Percentiles rank a stretch among this genome's conserved stretches.
phyloP scores from a whole-genome alignment of 2,888 invertebrate species.

The Cataglyphis altisquamis region DNA sequence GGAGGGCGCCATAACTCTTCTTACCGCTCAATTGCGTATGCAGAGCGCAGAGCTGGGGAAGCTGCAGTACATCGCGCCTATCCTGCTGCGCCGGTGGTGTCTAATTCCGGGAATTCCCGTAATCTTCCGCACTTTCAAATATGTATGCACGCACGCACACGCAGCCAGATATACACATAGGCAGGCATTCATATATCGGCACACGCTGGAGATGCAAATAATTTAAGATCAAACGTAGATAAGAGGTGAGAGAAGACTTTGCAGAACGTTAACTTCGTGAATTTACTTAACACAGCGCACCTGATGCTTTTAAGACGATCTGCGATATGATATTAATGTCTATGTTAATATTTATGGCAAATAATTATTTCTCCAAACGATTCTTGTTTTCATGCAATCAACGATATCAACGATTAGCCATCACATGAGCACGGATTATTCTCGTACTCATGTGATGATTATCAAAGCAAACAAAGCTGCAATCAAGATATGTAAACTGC shows the following conservation, averaged over 20 bases:
- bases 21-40: constrained; percentile 65
- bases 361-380: not conserved
- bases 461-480: not conserved
- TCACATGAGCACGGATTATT: not conserved
- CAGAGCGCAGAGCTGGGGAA: constrained; percentile 61
- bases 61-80: constrained; percentile 55
- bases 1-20: constrained; percentile 38
- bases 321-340: constrained; percentile 5
- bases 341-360: constrained; percentile 3
- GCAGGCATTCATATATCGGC: constrained; percentile 1
- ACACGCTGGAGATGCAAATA: constrained; percentile 48
- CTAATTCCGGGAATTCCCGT: constrained; percentile 71
- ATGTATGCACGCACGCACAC: constrained; percentile 21
- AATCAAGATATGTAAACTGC: constrained; percentile 7
- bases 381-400: constrained; percentile 12
- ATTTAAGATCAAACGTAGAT: constrained; percentile 65
- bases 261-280: constrained; percentile 38
- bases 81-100: constrained; percentile 41
- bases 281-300: constrained; percentile 27
- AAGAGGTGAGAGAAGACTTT: constrained; percentile 21
- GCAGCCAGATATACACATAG: not conserved
- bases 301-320: not conserved
- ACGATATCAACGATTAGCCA: not conserved
- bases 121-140: constrained; percentile 65
- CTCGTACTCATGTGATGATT: not conserved